Conservation (phyloP, 2,888 invertebrate species). For the Tetragnatha montana region DNA sequence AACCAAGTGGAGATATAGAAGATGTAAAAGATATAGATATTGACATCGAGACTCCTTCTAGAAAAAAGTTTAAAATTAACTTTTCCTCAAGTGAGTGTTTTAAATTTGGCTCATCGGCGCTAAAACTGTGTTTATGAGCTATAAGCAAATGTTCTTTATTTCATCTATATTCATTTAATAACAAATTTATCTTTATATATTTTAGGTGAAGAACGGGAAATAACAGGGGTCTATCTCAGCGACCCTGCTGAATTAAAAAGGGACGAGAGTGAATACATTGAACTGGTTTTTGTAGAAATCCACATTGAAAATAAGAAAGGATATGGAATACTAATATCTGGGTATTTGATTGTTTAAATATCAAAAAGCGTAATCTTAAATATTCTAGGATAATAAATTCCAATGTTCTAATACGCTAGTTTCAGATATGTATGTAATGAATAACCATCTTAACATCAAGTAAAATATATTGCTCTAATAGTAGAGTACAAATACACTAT, state of each 20-base stretch:
- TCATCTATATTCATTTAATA: background rate
- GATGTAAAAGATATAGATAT: constrained; percentile 8
- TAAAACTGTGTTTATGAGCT: background rate
- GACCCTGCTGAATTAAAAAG: background rate
- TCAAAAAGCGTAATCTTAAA: background rate
- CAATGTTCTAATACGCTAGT: no score
- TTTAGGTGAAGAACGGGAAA: constrained; percentile 4
- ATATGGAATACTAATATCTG: constrained; percentile 12
- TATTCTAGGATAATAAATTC: background rate
- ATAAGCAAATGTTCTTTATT: background rate
- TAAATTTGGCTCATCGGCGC: background rate
- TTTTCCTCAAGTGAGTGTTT: constrained; percentile 15
- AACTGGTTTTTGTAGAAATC: background rate
- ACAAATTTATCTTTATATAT: background rate
- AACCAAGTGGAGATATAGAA: constrained; percentile 11
- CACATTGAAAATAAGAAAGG: constrained; percentile 4
- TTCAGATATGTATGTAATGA: no score
- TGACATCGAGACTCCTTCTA: background rate
- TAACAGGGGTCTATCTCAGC: background rate
- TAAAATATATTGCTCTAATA: no score
- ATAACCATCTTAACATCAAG: no score
- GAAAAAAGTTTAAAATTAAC: background rate
- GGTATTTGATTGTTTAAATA: constrained; percentile 2
- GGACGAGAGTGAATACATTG: constrained; percentile 9
- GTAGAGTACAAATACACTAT: no score